phyloP scores from a whole-genome alignment of 2,888 invertebrate species.

The Ichneumoninae sp. region DNA sequence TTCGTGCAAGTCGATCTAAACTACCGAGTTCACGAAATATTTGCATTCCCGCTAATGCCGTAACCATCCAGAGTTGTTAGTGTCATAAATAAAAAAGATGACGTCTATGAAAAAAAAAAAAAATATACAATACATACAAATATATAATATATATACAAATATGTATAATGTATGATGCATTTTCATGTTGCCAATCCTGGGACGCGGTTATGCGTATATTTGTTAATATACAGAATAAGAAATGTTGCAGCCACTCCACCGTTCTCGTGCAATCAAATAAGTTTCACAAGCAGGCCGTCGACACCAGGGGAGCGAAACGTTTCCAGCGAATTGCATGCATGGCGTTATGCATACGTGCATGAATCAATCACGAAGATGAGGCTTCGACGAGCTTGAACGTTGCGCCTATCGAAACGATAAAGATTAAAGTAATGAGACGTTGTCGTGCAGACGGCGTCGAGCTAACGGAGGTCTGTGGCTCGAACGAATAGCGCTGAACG shows the following conservation, averaged over 20 bases:
- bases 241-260: background rate
- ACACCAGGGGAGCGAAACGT: background rate
- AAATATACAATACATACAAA: constrained; percentile 64
- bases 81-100: constrained; percentile 9
- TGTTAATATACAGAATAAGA: background rate
- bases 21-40: constrained; percentile 2
- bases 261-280: background rate
- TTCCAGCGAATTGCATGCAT: constrained; percentile 8
- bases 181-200: background rate
- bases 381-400: background rate
- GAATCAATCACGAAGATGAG: background rate
- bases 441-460: background rate
- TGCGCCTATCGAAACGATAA: background rate
- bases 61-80: constrained; percentile 5
- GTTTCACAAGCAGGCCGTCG: background rate
- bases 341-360: background rate
- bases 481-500: background rate
- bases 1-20: background rate
- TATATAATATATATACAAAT: constrained; percentile 30
- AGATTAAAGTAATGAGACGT: background rate
- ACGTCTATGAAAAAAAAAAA: no score
- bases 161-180: constrained; percentile 22
- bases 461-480: background rate
- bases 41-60: background rate
- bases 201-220: background rate